Percentiles rank a stretch among this genome's conserved stretches.
phyloP scores from a whole-genome alignment of 1,140 invertebrate genomes.

The Drosophila burlai region DNA sequence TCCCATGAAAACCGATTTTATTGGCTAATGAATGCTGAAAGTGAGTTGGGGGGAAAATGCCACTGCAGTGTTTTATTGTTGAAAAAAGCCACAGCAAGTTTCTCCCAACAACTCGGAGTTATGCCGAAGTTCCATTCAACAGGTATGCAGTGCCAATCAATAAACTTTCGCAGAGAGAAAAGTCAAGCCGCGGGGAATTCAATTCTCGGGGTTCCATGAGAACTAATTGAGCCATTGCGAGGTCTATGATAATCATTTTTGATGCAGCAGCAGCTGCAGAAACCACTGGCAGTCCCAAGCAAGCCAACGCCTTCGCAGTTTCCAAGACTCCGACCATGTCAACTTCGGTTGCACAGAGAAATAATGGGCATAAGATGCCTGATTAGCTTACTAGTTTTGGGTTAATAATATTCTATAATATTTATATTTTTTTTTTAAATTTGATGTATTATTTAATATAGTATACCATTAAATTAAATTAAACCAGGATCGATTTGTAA shows the following conservation, averaged over 20 bases:
- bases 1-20: slow-evolving; percentile 31
- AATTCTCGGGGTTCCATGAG: slow-evolving; percentile 41
- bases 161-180: slow-evolving; percentile 54
- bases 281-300: slow-evolving; percentile 3
- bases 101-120: slow-evolving; percentile 28
- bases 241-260: slow-evolving; percentile 74
- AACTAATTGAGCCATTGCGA: slow-evolving; percentile 83
- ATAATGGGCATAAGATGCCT: background rate
- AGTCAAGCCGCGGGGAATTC: slow-evolving; percentile 37
- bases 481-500: rapidly evolving
- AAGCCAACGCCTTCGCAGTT: slow-evolving; percentile 57
- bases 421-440: background rate
- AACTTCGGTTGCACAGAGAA: slow-evolving; percentile 28
- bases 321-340: slow-evolving; percentile 55
- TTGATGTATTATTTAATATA: background rate
- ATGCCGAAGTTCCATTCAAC: slow-evolving; percentile 41
- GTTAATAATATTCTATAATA: too few relatives aligned
- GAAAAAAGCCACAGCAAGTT: slow-evolving; percentile 35
- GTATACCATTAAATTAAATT: background rate
- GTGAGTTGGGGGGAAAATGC: slow-evolving; percentile 28
- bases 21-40: slow-evolving; percentile 41
- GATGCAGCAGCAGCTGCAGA: slow-evolving; percentile 41
- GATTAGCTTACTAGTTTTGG: too few relatives aligned
- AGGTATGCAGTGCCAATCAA: slow-evolving; percentile 65
- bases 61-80: slow-evolving; percentile 2